Evolutionary conservation across 2,797 vertebrate genomes (phyloP), one percentile per base, ranked within the genome.

Genomic region (Cottoperca gobio): DNA sequence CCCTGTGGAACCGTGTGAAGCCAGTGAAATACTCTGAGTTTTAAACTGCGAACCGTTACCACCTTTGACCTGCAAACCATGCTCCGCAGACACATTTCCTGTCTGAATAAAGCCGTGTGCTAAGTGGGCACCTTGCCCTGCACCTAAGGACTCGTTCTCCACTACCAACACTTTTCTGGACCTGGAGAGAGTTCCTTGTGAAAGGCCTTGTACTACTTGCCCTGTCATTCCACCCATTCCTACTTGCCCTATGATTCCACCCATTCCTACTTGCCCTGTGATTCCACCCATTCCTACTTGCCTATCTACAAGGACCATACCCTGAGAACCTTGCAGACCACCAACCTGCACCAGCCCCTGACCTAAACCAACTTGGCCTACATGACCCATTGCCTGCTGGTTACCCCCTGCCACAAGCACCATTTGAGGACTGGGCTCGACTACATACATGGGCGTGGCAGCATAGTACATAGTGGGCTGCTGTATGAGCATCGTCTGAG

Each of bases 391-490:
- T 62, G 86, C 45, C 72, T 91, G 91, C 76, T 91, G 85, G 6
- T 75, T 16, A 3, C 75, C 87, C 1, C 85, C 81, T 23, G 89
- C 73, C 76, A 94, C 86, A 19, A 94, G 67, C 24, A 95, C 39
- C 84, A 94, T 9, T 3, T 95, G 95, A 64, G 95, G 86, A 6
- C 95, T 90, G 0, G 95, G 82, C 17, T 96, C 95, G 21, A 95
- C 77, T 46, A 96, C 82, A 69, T 95, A 92, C 78, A 95, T 68
- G 10, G 95, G 90, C 0, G 91, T 70, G 0, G 93, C 49, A 28
- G 95, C 74, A 33, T 95, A 96, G 71, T 96, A 96, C 91, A 95
- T 66, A 1, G 93, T 2, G 2, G 94, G 93, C 82, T 95, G 94
- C 71, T 95, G 94, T 46, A 95, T 46, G 28, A 95, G 85, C 46